Conservation (phyloP, 2,888 invertebrate species). For the Lycophotia porphyrea region DNA sequence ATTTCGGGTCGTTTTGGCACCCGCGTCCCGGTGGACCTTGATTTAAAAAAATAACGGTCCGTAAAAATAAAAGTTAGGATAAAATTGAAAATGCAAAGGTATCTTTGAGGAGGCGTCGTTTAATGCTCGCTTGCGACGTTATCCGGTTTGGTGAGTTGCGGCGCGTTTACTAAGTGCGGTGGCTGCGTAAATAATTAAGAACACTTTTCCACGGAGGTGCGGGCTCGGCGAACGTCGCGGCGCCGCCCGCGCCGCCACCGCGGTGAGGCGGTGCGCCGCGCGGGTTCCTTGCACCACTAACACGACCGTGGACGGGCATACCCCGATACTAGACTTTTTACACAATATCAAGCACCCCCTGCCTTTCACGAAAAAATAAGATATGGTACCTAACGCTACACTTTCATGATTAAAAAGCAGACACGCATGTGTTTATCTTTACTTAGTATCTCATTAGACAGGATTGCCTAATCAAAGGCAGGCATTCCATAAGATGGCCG, state of each 20-base stretch:
- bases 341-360: neutral
- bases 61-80: slow-evolving; percentile 59
- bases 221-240: slow-evolving; percentile 54
- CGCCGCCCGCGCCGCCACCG: slow-evolving; percentile 13
- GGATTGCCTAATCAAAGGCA: slow-evolving; percentile 8
- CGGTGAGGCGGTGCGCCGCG: slow-evolving; percentile 40
- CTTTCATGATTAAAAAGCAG: neutral
- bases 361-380: neutral
- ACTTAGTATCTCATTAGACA: slow-evolving; percentile 10
- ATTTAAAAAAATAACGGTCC: slow-evolving; percentile 70
- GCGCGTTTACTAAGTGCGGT: slow-evolving; percentile 77
- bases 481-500: neutral
- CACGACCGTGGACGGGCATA: slow-evolving; percentile 37
- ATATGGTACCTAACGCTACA: neutral
- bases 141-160: slow-evolving; percentile 70
- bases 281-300: slow-evolving; percentile 54
- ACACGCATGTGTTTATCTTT: neutral
- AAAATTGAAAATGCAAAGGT: slow-evolving; percentile 64
- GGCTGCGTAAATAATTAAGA: slow-evolving; percentile 86
- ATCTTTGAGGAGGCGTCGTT: slow-evolving; percentile 60
- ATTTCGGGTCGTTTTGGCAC: slow-evolving; percentile 70
- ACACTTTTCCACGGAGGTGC: slow-evolving; percentile 79
- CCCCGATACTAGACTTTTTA: slow-evolving; percentile 25
- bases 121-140: slow-evolving; percentile 62
- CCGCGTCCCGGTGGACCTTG: slow-evolving; percentile 64